phyloP scores from a whole-genome alignment of 92 coral and sea anemone species.

The Porites divaricata region DNA sequence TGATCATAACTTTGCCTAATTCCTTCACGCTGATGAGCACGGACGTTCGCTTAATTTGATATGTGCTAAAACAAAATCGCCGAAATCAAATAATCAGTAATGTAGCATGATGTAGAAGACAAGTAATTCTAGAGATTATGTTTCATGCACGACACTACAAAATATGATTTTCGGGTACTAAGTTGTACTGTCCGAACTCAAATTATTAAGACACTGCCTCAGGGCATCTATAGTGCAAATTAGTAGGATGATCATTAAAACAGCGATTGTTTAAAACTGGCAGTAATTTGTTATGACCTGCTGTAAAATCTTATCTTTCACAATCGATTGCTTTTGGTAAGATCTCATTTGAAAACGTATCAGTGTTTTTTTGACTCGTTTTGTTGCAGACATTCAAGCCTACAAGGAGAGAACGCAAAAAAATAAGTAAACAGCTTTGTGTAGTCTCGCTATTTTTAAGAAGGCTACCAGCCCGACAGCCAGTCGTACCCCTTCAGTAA shows the following conservation, averaged over 20 bases:
- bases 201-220: conserved; percentile 6
- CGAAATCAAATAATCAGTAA: background rate
- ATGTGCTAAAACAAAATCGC: background rate
- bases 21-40: conserved; percentile 4
- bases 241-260: background rate
- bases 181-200: background rate
- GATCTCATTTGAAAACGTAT: background rate
- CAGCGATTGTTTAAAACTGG: conserved; percentile 10
- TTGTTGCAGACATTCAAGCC: background rate
- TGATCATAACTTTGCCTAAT: background rate
- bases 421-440: background rate
- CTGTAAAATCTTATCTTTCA: conserved; percentile 13
- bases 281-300: conserved; percentile 11
- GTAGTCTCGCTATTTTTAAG: background rate
- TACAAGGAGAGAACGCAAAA: background rate
- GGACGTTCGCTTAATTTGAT: background rate
- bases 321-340: background rate
- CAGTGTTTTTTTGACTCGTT: background rate
- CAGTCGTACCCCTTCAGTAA: background rate
- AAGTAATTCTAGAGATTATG: background rate
- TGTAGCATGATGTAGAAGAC: background rate
- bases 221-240: conserved; percentile 37
- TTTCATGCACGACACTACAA: background rate
- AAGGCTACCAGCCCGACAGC: background rate
- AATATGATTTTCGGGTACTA: background rate